phyloP scores from a whole-genome alignment of 1,140 invertebrate genomes.

The Elymnias hypermnestra region DNA sequence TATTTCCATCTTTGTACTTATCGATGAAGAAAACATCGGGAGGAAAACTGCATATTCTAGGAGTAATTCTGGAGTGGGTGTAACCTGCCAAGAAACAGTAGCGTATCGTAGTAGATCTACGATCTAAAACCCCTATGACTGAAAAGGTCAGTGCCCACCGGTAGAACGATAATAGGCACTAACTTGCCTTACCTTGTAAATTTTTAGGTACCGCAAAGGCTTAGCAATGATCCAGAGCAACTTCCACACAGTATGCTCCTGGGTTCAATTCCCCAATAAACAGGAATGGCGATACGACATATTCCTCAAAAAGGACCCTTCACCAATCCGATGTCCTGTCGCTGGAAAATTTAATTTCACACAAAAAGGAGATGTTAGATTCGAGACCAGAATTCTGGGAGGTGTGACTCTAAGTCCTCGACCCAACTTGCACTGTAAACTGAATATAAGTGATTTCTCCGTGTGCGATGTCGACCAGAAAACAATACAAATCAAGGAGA shows the following conservation, averaged over 20 bases:
- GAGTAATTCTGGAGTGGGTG: too few relatives aligned
- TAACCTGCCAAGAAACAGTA: too few relatives aligned
- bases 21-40: too few relatives aligned
- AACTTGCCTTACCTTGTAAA: too few relatives aligned
- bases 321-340: constrained; percentile 94
- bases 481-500: constrained; percentile 94
- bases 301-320: constrained; percentile 92
- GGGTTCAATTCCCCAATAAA: constrained; percentile 92
- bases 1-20: too few relatives aligned
- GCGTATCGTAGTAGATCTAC: too few relatives aligned
- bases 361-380: constrained; percentile 91
- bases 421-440: constrained; percentile 94
- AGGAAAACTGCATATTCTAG: too few relatives aligned
- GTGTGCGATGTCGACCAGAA: constrained; percentile 96
- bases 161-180: too few relatives aligned
- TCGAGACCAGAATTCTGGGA: constrained; percentile 94
- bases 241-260: constrained; percentile 94
- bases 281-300: constrained; percentile 93
- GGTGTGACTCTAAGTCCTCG: constrained; percentile 95
- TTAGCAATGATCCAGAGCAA: constrained; percentile 92
- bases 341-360: constrained; percentile 97
- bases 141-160: too few relatives aligned
- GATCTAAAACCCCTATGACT: too few relatives aligned
- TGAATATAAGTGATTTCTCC: constrained; percentile 96
- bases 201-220: constrained; percentile 88